Evolutionary conservation across 2,113 vertebrate species (phyloP), one percentile per base, ranked within the genome.

Genomic region (Lagopus leucura): DNA sequence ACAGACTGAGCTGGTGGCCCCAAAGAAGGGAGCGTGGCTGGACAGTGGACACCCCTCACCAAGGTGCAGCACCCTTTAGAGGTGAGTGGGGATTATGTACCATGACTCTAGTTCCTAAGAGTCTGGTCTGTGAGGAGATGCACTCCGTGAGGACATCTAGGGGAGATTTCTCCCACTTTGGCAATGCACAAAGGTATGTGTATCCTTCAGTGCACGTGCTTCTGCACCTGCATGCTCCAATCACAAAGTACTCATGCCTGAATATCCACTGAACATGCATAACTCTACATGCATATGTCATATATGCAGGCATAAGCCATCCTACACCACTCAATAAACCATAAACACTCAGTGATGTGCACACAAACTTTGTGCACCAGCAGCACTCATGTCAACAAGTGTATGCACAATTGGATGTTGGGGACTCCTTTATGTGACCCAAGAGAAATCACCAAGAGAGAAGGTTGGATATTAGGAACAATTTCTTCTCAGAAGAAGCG

Each of bases 361-460:
- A 55, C 36, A 48, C 43, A 58, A 78, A 38, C 1, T 2, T 18
- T 27, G 17, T 13, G 52, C 0, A 21, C 40, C 17, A 64, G 42
- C 32, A 79, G 48, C 54, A 34, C 13, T 27, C 19, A 5, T 25
- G 55, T 50, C 65, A 50, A 61, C 12, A 55, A 32, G 21, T 1
- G 7, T 6, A 11, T 21, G 57, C 34, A 70, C 16, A 4, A 22
- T 43, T 1, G 0, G 17, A 2, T 18, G 32, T 34, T 18, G 48
- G 28, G 43, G 38, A 43, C 17, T 69, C 52, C 25, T 77, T 77
- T 27, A 42, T 0, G 0, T 16, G 71, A 27, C 21, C 47, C 5
- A 0, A 8, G 30, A 60, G 64, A 64, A 16, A 17, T 40, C 48
- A 65, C 25, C 1, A 0, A 94, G 24, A 55, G 54, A 24, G 24